Conservation (phyloP, 2,797 vertebrate species). For the Lepus oiostolus region DNA sequence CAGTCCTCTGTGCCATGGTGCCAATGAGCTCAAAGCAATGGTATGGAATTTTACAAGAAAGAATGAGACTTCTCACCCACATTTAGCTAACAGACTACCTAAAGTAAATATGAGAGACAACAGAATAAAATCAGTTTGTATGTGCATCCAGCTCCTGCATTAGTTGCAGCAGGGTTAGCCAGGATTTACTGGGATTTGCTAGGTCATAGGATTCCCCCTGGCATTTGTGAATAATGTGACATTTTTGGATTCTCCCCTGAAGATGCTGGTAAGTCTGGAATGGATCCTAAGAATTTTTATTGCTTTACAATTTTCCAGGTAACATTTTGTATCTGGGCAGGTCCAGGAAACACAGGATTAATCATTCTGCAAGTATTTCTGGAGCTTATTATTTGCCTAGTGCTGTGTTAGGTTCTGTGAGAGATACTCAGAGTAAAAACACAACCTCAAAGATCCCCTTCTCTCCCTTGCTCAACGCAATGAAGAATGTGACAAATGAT, state of each 20-base stretch:
- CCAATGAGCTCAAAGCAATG: background rate
- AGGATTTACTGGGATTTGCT: background rate
- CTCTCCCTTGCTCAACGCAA: background rate
- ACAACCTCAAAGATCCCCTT: background rate
- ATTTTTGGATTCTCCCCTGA: background rate
- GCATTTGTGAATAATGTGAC: background rate
- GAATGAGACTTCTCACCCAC: background rate
- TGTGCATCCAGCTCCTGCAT: too few species aligned
- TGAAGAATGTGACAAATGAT: background rate
- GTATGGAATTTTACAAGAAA: conserved; percentile 53
- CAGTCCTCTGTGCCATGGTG: background rate
- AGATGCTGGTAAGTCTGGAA: background rate
- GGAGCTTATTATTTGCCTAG: background rate
- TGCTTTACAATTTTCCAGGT: conserved; percentile 18
- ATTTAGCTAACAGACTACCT: background rate
- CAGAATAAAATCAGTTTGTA: background rate
- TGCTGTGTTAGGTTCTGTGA: background rate
- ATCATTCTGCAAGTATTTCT: background rate
- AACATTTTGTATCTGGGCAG: conserved; percentile 15
- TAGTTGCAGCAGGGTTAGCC: background rate
- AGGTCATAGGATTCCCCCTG: background rate
- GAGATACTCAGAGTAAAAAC: background rate
- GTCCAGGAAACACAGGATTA: background rate
- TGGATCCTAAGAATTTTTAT: background rate
- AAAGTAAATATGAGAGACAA: background rate